These are phyloP conservation scores for Heliothis subflexa DNA, from an alignment of 1,140 invertebrate genomes.

Conservation along the genomic window DNA sequence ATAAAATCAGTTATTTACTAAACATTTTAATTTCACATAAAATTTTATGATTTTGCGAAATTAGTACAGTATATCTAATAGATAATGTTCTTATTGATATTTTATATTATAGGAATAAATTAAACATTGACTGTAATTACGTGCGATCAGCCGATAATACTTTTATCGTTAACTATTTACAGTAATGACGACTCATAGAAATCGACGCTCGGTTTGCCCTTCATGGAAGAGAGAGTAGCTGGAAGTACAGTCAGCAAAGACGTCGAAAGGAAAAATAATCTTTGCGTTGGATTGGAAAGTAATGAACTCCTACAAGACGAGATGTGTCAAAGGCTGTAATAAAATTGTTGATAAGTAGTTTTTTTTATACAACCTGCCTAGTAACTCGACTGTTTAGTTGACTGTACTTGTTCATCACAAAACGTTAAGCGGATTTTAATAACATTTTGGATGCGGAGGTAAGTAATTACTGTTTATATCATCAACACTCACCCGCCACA, in stretches of 20 bases:
- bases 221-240: neutral
- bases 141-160: slow-evolving; percentile 14
- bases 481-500: slow-evolving; percentile 80
- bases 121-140: slow-evolving; percentile 37
- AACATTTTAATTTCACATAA: slow-evolving; percentile 3
- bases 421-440: slow-evolving; percentile 83
- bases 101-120: slow-evolving; percentile 34
- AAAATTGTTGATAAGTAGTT: no score
- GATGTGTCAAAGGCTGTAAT: no score
- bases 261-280: no score
- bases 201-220: slow-evolving; percentile 23
- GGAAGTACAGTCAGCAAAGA: no score
- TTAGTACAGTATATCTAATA: slow-evolving; percentile 13
- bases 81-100: slow-evolving; percentile 18
- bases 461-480: slow-evolving; percentile 83
- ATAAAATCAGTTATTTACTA: neutral
- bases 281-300: no score
- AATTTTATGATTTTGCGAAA: neutral
- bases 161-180: slow-evolving; percentile 19
- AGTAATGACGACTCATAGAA: slow-evolving; percentile 20
- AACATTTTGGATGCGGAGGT: slow-evolving; percentile 77
- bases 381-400: no score
- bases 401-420: slow-evolving; percentile 15
- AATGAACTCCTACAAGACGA: no score
- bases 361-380: no score